A percentile compares a stretch with the other conserved stretches of the same genome.
These are phyloP conservation scores for Epizoanthus scotinus DNA, from an alignment of 92 coral and sea anemone genomes.

Conservation along the genomic window DNA sequence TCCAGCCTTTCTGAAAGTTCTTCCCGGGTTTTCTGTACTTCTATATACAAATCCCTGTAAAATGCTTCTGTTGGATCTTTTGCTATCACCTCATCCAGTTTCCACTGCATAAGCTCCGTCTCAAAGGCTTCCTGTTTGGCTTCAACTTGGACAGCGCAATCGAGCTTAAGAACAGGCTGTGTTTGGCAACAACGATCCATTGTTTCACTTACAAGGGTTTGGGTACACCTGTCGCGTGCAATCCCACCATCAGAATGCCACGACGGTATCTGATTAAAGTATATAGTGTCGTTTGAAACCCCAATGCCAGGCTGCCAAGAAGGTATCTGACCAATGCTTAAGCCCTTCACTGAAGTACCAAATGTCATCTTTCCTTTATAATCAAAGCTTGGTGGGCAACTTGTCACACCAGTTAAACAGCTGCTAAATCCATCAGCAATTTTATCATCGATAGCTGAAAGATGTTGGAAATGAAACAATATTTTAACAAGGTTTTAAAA, in stretches of 20 bases:
- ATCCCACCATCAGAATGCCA: neutral
- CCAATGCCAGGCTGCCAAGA: neutral
- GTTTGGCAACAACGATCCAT: slow-evolving; percentile 45
- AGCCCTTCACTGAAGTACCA: neutral
- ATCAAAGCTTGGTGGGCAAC: slow-evolving; percentile 9
- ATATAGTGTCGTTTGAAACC: neutral
- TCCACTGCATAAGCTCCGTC: slow-evolving; percentile 67
- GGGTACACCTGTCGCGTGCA: slow-evolving; percentile 33
- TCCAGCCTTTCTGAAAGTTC: slow-evolving; percentile 60
- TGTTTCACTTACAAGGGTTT: slow-evolving; percentile 23
- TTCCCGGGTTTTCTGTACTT: slow-evolving; percentile 36
- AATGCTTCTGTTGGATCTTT: slow-evolving; percentile 49
- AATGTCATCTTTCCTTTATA: neutral
- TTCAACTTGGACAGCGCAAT: slow-evolving; percentile 60
- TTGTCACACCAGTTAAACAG: neutral
- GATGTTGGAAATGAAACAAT: neutral
- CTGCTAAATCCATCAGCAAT: neutral
- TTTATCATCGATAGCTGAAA: neutral
- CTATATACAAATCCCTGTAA: slow-evolving; percentile 56
- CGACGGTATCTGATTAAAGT: neutral
- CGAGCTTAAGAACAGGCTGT: slow-evolving; percentile 1
- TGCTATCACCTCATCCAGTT: slow-evolving; percentile 58
- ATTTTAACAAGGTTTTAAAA: neutral
- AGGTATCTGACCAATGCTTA: slow-evolving; percentile 1
- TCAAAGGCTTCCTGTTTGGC: slow-evolving; percentile 65